Percentiles rank a stretch among this genome's conserved stretches.
Evolutionary conservation across 2,113 vertebrate species (phyloP).

Genomic region (Eleginops maclovinus): DNA sequence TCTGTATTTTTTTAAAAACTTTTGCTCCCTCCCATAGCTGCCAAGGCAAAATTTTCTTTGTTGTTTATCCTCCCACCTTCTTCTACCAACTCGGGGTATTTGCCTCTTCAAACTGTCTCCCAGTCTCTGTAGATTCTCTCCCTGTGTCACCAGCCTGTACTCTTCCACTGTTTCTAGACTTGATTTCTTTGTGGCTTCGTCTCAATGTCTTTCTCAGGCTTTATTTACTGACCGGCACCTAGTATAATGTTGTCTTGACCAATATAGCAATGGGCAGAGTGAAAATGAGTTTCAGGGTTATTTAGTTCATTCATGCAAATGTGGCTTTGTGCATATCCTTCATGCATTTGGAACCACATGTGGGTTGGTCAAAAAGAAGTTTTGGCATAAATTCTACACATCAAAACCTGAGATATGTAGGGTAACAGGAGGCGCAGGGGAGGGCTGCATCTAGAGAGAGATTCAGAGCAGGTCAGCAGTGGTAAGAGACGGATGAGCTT

Average conservation of each 20-base stretch:
- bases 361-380: slow-evolving; percentile 23
- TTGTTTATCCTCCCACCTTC: slow-evolving; percentile 68
- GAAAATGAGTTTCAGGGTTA: slow-evolving; percentile 40
- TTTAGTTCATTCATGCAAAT: slow-evolving; percentile 43
- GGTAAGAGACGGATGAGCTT: slow-evolving; percentile 36
- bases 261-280: slow-evolving; percentile 10
- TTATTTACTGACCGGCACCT: slow-evolving; percentile 23
- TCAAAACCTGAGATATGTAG: slow-evolving; percentile 43
- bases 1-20: slow-evolving; percentile 31
- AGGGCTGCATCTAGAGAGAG: not conserved
- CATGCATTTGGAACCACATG: slow-evolving; percentile 12
- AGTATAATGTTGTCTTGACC: slow-evolving; percentile 6
- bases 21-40: slow-evolving; percentile 47
- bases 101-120: slow-evolving; percentile 63
- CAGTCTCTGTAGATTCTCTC: slow-evolving; percentile 52
- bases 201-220: slow-evolving; percentile 1
- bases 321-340: slow-evolving; percentile 23
- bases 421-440: slow-evolving; percentile 5
- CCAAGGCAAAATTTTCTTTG: slow-evolving; percentile 54
- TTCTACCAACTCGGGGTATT: slow-evolving; percentile 60
- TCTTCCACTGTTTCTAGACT: slow-evolving; percentile 9
- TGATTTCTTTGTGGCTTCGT: not conserved
- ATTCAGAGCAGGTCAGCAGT: slow-evolving; percentile 38
- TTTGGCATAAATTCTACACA: slow-evolving; percentile 11
- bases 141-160: slow-evolving; percentile 18